Evolutionary conservation across 1,140 invertebrate genomes (phyloP).

Genomic region (Drosophila nannoptera): DNA sequence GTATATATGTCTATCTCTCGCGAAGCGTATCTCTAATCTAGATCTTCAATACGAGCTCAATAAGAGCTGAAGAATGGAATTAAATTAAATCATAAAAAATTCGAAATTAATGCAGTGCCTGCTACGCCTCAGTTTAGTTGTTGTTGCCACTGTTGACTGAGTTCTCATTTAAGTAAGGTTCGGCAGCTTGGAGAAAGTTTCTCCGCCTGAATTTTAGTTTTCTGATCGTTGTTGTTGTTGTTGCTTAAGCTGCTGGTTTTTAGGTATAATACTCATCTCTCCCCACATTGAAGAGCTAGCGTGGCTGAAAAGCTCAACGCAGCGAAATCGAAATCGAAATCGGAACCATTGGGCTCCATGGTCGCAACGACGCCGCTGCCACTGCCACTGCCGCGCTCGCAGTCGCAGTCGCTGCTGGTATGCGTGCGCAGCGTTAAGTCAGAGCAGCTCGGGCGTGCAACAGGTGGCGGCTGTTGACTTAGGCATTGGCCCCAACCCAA

Average conservation of each 20-base stretch:
- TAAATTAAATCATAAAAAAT: not conserved
- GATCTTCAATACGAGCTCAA: slow-evolving; percentile 4
- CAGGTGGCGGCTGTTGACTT: slow-evolving; percentile 55
- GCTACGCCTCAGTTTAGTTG: slow-evolving; percentile 25
- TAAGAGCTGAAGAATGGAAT: no score
- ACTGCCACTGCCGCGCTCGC: no score
- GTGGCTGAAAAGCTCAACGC: slow-evolving; percentile 36
- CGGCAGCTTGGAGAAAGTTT: slow-evolving; percentile 61
- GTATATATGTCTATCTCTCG: no score
- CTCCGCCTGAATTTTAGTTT: slow-evolving; percentile 53
- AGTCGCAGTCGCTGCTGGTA: no score
- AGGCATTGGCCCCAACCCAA: slow-evolving; percentile 26
- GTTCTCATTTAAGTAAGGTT: slow-evolving; percentile 62
- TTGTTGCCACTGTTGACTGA: slow-evolving; percentile 14
- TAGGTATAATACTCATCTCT: slow-evolving; percentile 27
- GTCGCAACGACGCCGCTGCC: slow-evolving; percentile 11
- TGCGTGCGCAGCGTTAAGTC: no score
- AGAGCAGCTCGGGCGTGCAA: slow-evolving; percentile 71
- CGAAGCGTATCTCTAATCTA: not conserved
- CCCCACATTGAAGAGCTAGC: slow-evolving; percentile 10
- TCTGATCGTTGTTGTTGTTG: slow-evolving; percentile 41
- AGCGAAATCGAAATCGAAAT: slow-evolving; percentile 49
- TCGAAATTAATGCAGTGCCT: not conserved
- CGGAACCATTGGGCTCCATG: slow-evolving; percentile 16
- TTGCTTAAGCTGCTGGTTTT: slow-evolving; percentile 14